These are phyloP conservation scores for Hyles vespertilio DNA, from an alignment of 1,140 invertebrate species.

Conservation along the genomic window DNA sequence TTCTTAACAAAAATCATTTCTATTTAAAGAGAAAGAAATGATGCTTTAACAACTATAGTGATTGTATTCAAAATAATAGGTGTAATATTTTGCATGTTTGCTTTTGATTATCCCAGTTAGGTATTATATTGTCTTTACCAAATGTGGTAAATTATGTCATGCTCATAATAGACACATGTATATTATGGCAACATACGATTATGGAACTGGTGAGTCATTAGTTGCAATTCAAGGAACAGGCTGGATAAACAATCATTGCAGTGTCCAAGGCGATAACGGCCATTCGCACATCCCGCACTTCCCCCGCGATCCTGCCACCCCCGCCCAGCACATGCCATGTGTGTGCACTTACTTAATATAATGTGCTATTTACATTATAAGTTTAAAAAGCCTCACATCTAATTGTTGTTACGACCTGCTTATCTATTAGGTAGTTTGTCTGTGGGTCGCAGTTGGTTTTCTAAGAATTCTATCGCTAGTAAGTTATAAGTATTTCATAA, in stretches of 20 bases:
- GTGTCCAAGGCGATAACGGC: conserved; percentile 62
- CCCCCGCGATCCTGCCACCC: conserved; percentile 25
- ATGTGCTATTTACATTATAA: conserved; percentile 1
- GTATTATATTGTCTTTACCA: background rate
- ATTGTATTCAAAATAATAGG: too few relatives aligned
- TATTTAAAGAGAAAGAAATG: too few relatives aligned
- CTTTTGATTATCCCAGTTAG: too few relatives aligned
- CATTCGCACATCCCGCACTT: conserved; percentile 60
- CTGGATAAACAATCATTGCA: conserved; percentile 73
- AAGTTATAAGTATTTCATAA: too few relatives aligned
- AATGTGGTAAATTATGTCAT: conserved; percentile 3
- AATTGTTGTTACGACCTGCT: too few relatives aligned
- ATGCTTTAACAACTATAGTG: too few relatives aligned
- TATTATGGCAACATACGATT: conserved; percentile 48
- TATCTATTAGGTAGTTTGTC: too few relatives aligned
- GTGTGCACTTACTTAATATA: background rate
- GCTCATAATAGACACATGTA: background rate
- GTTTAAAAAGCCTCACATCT: too few relatives aligned
- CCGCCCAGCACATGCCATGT: conserved; percentile 25
- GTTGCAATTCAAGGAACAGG: conserved; percentile 71
- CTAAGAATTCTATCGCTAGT: too few relatives aligned
- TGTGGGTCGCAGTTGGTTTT: too few relatives aligned
- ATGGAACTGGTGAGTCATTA: conserved; percentile 64
- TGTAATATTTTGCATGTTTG: too few relatives aligned
- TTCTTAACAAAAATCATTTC: too few relatives aligned